A percentile compares a stretch with the other conserved stretches of the same genome.
These are phyloP conservation scores for Zelostemma sp. DNA, from an alignment of 1,140 invertebrate genomes.

Conservation along the genomic window DNA sequence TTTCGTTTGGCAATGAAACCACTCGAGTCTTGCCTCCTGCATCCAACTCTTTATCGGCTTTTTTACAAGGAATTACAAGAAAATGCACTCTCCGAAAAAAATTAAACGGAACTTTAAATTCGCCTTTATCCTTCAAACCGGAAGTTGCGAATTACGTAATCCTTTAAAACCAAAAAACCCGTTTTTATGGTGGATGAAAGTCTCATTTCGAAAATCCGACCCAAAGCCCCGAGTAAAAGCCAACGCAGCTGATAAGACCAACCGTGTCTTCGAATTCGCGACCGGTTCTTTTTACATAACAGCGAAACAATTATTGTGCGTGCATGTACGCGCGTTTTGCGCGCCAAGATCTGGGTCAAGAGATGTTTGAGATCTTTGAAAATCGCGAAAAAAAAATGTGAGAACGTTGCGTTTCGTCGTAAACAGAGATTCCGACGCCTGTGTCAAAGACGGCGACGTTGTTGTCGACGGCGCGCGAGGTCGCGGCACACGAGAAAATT, in stretches of 20 bases:
- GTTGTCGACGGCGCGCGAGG: conserved; percentile 29
- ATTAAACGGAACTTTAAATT: too few relatives aligned
- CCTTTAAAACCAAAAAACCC: too few relatives aligned
- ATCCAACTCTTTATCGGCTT: too few relatives aligned
- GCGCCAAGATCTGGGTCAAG: conserved; percentile 67
- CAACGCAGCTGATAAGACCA: not conserved
- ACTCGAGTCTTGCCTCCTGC: not conserved
- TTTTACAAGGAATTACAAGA: too few relatives aligned
- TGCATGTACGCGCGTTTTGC: conserved; percentile 22
- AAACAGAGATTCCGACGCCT: conserved; percentile 33
- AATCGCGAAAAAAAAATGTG: conserved; percentile 43
- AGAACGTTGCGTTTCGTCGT: conserved; percentile 24
- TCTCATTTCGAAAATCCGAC: too few relatives aligned
- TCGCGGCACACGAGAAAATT: conserved; percentile 14
- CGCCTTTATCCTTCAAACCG: too few relatives aligned
- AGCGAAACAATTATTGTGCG: conserved; percentile 40
- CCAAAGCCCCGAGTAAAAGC: not conserved
- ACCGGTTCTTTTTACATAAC: conserved; percentile 33
- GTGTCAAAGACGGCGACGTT: conserved; percentile 10
- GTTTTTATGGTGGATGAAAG: too few relatives aligned
- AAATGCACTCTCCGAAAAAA: too few relatives aligned
- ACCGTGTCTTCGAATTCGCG: not conserved
- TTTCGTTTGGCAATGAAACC: not conserved
- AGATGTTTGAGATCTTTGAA: conserved; percentile 67
- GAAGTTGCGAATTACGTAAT: too few relatives aligned